Evolutionary conservation across 2,888 invertebrate genomes (phyloP).

Genomic region (Torymus texanus): DNA sequence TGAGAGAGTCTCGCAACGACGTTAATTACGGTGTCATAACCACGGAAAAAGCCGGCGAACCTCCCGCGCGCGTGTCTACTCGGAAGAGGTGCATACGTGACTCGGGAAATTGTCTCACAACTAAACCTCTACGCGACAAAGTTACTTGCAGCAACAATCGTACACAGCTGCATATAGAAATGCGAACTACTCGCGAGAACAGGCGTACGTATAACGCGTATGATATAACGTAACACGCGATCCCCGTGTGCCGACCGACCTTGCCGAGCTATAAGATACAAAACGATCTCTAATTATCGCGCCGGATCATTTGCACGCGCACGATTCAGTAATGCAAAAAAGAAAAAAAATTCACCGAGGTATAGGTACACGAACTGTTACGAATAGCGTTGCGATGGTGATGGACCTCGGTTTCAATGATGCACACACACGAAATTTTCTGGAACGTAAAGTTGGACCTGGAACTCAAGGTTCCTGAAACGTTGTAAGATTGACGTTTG

Average conservation of each 20-base stretch:
- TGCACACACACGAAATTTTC: too few relatives aligned
- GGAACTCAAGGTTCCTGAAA: too few relatives aligned
- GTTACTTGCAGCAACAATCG: too few relatives aligned
- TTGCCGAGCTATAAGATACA: constrained; percentile 65
- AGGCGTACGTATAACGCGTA: neutral
- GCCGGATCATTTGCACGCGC: neutral
- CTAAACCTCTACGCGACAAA: constrained; percentile 7
- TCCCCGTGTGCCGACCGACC: constrained; percentile 67
- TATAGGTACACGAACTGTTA: constrained; percentile 5
- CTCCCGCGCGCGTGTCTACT: neutral
- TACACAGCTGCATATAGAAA: neutral
- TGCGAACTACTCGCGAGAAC: constrained; percentile 13
- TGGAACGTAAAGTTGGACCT: too few relatives aligned
- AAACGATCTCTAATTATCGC: constrained; percentile 62
- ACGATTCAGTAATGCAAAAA: too few relatives aligned
- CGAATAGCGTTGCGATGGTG: too few relatives aligned
- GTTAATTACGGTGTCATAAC: too few relatives aligned
- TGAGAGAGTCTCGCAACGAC: too few relatives aligned
- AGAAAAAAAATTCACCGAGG: neutral
- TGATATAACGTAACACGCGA: constrained; percentile 71
- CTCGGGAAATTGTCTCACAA: neutral
- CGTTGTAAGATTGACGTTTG: too few relatives aligned
- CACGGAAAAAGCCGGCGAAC: neutral
- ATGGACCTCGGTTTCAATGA: too few relatives aligned
- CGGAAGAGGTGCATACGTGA: neutral